Conservation (phyloP, 2,113 vertebrate species). For the Syngnathoides biaculeatus region DNA sequence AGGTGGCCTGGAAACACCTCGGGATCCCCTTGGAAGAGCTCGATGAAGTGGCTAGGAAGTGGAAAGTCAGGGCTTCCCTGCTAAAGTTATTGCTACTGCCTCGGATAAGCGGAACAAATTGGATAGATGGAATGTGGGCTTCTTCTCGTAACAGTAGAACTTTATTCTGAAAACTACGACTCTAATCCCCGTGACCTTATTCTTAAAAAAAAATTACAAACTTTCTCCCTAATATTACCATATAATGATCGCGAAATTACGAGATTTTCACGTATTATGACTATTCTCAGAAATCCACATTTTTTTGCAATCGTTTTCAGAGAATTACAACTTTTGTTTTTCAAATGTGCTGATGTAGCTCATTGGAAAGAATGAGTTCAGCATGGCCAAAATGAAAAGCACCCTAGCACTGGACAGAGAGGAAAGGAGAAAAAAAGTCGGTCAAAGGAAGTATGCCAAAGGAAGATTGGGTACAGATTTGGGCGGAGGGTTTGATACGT, state of each 20-base stretch:
- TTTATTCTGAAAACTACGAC: too few relatives aligned
- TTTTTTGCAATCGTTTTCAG: not conserved
- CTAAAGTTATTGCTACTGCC: too few relatives aligned
- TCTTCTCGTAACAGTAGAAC: too few relatives aligned
- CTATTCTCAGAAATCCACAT: not conserved
- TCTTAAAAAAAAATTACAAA: not conserved
- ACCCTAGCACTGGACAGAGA: not conserved
- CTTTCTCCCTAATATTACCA: not conserved
- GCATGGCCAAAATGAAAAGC: not conserved
- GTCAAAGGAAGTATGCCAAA: constrained; percentile 55
- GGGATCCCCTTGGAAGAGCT: too few relatives aligned
- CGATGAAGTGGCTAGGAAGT: too few relatives aligned
- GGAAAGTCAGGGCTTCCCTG: too few relatives aligned
- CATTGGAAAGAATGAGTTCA: not conserved
- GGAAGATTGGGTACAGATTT: constrained; percentile 39
- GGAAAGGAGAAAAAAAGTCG: constrained; percentile 43
- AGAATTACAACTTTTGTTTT: not conserved
- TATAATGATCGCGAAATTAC: not conserved
- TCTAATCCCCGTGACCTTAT: too few relatives aligned
- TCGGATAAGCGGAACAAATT: too few relatives aligned
- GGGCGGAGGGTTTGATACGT: constrained; percentile 27
- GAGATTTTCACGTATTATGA: not conserved
- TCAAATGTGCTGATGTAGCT: not conserved
- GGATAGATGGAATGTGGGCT: too few relatives aligned
- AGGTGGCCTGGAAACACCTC: too few relatives aligned